These are phyloP conservation scores for Oreotrochilus melanogaster DNA, from an alignment of 2,113 vertebrate species.

Conservation along the genomic window DNA sequence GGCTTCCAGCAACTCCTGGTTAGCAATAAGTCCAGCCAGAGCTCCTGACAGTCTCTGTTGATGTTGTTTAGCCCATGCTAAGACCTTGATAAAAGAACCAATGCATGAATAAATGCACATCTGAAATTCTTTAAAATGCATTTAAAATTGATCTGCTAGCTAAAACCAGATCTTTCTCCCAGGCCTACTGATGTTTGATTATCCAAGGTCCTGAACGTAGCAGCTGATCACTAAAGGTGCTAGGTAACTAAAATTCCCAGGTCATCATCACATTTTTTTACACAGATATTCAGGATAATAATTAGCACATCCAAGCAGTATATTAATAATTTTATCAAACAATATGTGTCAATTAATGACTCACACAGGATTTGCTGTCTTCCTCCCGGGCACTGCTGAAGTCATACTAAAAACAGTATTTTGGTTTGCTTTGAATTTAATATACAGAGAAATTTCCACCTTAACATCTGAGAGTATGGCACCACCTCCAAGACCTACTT, in stretches of 20 bases:
- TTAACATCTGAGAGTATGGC: neutral
- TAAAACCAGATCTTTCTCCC: neutral
- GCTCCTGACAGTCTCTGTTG: conserved; percentile 91
- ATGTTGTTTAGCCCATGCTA: conserved; percentile 95
- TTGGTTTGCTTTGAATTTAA: neutral
- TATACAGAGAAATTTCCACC: neutral
- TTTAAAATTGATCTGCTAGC: neutral
- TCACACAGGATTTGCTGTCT: neutral
- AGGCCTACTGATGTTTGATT: neutral
- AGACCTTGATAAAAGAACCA: conserved; percentile 81
- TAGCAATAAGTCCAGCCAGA: conserved; percentile 87
- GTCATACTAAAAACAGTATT: neutral
- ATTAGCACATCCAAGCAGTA: neutral
- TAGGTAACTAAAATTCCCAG: neutral
- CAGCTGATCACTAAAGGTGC: neutral
- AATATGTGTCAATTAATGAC: neutral
- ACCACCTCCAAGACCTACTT: neutral
- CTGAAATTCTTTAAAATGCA: neutral
- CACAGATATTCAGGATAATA: neutral
- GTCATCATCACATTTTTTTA: neutral
- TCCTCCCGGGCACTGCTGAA: neutral
- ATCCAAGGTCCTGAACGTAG: neutral
- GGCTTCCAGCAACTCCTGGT: conserved; percentile 91
- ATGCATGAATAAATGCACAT: neutral
- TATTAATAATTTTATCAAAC: neutral